Conservation (phyloP, 2,888 invertebrate genomes). For the Drosophila mercatorum region DNA sequence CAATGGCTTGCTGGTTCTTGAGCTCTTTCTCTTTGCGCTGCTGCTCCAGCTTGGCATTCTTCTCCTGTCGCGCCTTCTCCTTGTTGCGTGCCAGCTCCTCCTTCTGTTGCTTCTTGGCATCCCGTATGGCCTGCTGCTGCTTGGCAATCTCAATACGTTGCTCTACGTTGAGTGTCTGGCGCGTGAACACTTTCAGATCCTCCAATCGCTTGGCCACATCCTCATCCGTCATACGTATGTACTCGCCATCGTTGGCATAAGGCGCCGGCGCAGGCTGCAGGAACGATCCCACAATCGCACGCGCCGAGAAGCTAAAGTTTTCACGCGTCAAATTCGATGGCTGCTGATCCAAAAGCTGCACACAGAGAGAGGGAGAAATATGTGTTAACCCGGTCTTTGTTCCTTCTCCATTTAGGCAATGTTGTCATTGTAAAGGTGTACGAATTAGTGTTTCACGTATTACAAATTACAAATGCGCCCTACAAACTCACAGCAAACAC, state of each 20-base stretch:
- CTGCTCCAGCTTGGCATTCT: constrained; percentile 92
- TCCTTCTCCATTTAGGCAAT: background rate
- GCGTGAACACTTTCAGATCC: constrained; percentile 88
- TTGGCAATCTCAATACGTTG: constrained; percentile 91
- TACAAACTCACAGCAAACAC: constrained; percentile 87
- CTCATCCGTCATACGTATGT: constrained; percentile 91
- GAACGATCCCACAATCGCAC: constrained; percentile 95
- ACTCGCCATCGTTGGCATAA: constrained; percentile 88
- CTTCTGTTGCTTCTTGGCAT: constrained; percentile 90
- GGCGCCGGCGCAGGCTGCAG: constrained; percentile 90
- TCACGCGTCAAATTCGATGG: constrained; percentile 90
- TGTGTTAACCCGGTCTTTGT: background rate
- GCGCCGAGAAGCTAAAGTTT: constrained; percentile 96
- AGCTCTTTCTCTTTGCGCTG: constrained; percentile 92
- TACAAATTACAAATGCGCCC: constrained; percentile 58
- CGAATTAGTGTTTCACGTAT: constrained; percentile 1
- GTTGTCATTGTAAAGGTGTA: background rate
- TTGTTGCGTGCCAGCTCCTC: constrained; percentile 87
- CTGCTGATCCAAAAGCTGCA: constrained; percentile 87
- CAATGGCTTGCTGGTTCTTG: constrained; percentile 93
- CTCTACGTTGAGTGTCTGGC: constrained; percentile 89
- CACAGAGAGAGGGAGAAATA: constrained; percentile 82
- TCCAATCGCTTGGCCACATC: constrained; percentile 92
- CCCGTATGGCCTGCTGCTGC: constrained; percentile 89
- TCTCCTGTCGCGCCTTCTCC: constrained; percentile 87